Evolutionary conservation across 2,888 invertebrate species (phyloP).

Genomic region (Leucophenga maculata): DNA sequence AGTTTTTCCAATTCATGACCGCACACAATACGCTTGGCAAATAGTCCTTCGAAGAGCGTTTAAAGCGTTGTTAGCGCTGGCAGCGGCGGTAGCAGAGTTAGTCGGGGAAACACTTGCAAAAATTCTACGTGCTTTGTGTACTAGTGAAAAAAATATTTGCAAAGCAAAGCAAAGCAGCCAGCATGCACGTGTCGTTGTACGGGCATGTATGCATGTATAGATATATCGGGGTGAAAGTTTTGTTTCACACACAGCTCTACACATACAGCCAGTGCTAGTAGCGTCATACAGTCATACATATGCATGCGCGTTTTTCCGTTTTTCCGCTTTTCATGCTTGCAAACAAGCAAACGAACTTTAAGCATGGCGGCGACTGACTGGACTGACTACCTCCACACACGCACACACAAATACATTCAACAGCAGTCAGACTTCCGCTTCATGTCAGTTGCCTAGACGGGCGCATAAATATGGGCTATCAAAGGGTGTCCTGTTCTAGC

Average conservation of each 20-base stretch:
- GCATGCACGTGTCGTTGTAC: neutral
- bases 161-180: neutral
- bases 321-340: constrained; percentile 53
- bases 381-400: constrained; percentile 11
- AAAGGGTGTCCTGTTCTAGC: neutral
- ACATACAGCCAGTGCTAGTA: neutral
- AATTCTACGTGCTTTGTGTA: neutral
- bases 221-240: constrained; percentile 21
- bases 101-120: neutral
- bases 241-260: neutral
- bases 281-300: constrained; percentile 38
- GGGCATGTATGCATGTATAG: too few species aligned
- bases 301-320: constrained; percentile 63
- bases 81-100: neutral
- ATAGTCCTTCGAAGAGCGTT: constrained; percentile 42
- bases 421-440: constrained; percentile 43
- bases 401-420: neutral
- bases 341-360: constrained; percentile 15
- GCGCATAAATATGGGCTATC: neutral
- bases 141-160: neutral
- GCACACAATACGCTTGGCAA: constrained; percentile 60
- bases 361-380: constrained; percentile 24
- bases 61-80: neutral
- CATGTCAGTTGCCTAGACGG: constrained; percentile 37
- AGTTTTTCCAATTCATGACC: constrained; percentile 58